Percentiles rank a stretch among this genome's conserved stretches.
Evolutionary conservation across 2,113 vertebrate genomes (phyloP).

Genomic region (Propithecus coquereli): DNA sequence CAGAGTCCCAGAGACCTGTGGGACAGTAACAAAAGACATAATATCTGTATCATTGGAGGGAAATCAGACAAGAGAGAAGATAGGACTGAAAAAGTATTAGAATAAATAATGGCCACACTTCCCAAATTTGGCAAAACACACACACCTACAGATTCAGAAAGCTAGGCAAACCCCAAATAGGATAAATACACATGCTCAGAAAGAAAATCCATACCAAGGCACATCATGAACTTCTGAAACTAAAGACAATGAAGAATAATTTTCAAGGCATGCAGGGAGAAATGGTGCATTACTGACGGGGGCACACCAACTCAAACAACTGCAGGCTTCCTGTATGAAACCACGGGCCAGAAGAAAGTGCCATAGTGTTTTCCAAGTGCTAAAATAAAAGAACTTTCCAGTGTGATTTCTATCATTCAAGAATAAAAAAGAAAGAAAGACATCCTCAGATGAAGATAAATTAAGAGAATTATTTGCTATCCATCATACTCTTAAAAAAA

Average conservation of each 20-base stretch:
- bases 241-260: neutral
- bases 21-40: neutral
- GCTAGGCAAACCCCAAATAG: neutral
- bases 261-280: neutral
- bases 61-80: neutral
- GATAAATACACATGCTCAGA: neutral
- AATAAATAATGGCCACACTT: neutral
- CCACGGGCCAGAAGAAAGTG: neutral
- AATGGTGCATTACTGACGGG: neutral
- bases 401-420: neutral
- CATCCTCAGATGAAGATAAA: neutral
- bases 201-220: neutral
- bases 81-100: neutral
- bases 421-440: neutral
- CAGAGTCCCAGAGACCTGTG: neutral
- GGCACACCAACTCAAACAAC: neutral
- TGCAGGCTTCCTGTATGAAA: neutral
- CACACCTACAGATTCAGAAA: neutral
- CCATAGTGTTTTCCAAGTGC: no score
- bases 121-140: neutral
- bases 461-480: neutral
- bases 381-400: neutral
- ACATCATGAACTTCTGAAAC: neutral
- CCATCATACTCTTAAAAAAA: neutral
- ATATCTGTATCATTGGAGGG: neutral